Conservation (phyloP, 2,113 vertebrate genomes). For the Ptilonorhynchus violaceus region DNA sequence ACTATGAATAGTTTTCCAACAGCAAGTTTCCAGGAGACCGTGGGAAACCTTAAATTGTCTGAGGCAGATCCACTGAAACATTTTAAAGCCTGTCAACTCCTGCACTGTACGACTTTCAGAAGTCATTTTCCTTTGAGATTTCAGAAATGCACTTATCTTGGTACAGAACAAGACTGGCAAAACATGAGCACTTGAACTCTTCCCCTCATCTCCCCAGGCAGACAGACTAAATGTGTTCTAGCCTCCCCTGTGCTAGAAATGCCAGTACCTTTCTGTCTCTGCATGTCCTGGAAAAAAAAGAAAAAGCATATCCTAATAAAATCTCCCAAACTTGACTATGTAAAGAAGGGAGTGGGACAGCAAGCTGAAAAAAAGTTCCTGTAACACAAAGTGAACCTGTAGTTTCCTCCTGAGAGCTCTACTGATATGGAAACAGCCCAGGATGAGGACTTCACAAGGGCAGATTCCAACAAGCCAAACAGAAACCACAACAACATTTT, state of each 20-base stretch:
- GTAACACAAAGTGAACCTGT: background rate
- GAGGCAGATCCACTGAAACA: background rate
- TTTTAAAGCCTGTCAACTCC: conserved; percentile 28
- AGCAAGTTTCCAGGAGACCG: background rate
- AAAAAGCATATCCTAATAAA: background rate
- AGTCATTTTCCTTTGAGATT: conserved; percentile 31
- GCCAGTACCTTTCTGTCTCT: background rate
- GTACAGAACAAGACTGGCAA: background rate
- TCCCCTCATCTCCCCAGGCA: background rate
- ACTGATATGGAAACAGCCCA: background rate
- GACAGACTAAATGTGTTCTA: background rate
- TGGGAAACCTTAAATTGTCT: conserved; percentile 15
- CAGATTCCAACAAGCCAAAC: background rate
- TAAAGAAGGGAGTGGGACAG: background rate
- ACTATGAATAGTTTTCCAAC: background rate
- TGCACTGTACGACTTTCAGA: background rate
- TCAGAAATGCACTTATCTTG: conserved; percentile 5
- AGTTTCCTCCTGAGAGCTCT: background rate
- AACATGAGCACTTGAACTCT: background rate
- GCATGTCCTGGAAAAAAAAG: background rate
- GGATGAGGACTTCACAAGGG: background rate
- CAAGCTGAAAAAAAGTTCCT: background rate
- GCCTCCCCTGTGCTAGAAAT: background rate
- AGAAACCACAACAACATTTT: background rate
- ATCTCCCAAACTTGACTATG: background rate